These are phyloP conservation scores for Tragelaphus oryx DNA, from an alignment of 2,797 vertebrate species.

Conservation along the genomic window DNA sequence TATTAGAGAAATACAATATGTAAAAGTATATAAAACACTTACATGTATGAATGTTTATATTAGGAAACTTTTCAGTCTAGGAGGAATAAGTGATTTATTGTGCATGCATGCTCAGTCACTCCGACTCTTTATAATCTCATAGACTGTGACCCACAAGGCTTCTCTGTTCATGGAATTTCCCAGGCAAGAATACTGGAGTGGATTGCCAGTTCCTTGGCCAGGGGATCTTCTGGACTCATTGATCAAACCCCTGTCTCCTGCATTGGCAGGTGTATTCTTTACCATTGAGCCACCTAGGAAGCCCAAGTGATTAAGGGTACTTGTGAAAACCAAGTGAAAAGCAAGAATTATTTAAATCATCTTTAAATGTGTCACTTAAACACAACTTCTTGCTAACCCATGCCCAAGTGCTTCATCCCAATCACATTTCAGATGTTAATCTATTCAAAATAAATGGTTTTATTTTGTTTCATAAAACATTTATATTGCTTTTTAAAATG, in stretches of 20 bases:
- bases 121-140: neutral
- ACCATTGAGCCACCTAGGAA: neutral
- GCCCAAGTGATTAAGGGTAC: neutral
- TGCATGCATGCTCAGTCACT: neutral
- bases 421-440: neutral
- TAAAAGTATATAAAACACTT: neutral
- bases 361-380: neutral
- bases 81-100: neutral
- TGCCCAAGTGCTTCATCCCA: neutral
- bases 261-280: neutral
- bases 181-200: neutral
- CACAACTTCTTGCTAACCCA: neutral
- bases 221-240: neutral
- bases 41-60: neutral
- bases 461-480: neutral
- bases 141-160: neutral
- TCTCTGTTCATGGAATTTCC: neutral
- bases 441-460: neutral
- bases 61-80: neutral
- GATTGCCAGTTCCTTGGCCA: neutral
- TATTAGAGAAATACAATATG: neutral
- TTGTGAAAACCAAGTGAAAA: neutral
- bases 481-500: neutral
- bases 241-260: neutral
- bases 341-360: neutral